Evolutionary conservation across 2,888 invertebrate species (phyloP).

Genomic region (Acholoe squamosa): DNA sequence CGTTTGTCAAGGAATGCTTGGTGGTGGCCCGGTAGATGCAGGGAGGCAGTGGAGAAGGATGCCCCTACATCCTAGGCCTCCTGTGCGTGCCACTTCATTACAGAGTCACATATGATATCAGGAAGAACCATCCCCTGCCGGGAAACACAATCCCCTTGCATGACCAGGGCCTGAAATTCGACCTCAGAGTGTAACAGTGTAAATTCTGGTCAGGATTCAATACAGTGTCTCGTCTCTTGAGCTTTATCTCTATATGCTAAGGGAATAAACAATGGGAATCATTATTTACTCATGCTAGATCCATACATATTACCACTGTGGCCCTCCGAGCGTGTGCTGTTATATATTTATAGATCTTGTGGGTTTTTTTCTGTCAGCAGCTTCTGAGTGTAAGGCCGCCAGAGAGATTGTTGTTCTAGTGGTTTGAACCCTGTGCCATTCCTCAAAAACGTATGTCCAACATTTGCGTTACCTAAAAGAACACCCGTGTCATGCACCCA

Average conservation of each 20-base stretch:
- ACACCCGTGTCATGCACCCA: neutral
- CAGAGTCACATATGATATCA: slow-evolving; percentile 27
- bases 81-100: neutral
- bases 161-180: slow-evolving; percentile 16
- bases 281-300: no score
- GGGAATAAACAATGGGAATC: no score
- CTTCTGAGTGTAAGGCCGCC: neutral
- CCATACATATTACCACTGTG: neutral
- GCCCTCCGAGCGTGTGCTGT: neutral
- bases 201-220: neutral
- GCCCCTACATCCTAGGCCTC: neutral
- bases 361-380: neutral
- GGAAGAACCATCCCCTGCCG: neutral
- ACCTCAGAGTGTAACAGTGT: neutral
- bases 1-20: neutral
- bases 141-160: slow-evolving; percentile 39
- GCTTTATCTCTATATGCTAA: no score
- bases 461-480: neutral
- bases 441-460: slow-evolving; percentile 14
- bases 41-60: neutral
- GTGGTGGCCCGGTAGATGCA: neutral
- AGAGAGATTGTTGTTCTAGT: neutral
- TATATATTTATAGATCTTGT: neutral
- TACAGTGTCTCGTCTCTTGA: no score
- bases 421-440: neutral